Evolutionary conservation across 2,888 invertebrate species (phyloP), one percentile per base, ranked within the genome.

Genomic region (Chymomyza fuscimana): DNA sequence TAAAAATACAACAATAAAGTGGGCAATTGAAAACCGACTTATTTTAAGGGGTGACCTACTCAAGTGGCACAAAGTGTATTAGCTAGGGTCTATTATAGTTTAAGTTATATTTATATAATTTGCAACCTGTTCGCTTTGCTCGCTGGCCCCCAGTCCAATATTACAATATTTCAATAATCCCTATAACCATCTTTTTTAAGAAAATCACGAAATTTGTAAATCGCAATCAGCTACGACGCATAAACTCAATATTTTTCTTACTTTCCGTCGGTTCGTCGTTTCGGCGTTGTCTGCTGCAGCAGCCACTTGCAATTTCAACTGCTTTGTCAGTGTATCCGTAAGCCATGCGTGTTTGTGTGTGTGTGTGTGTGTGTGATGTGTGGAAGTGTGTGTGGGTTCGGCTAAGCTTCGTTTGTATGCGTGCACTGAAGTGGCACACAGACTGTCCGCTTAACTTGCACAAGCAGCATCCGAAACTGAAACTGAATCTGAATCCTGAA

Each of bases 361-460:
- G 54, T 56, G 40, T 61, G 66, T 58, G 54, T 22, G 51, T 73
- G 58, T 73, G 69, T 60, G 69, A 22, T 67, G 74, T 56, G 66
- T 61, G 58, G 2, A 3, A 10, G 22, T 58, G 74, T 56, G 67
- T 81, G 82, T 22, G 77, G 59, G 51, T 86, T 51, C 12, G 63
- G n/a, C 29, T 19, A 19, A n/a, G 36, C 15, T 19, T 19, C n/a
- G 19, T 36, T 32, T 60, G 82, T 84, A 63, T 86, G 82, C 65
- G 86, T 80, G 79, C 86, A 72, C 79, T 82, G 61, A 87, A 87
- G 87, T 82, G 83, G 79, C 81, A 79, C 81, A 86, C 79, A 78
- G 72, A 69, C 74, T 79, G 78, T 74, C 80, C 80, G 77, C 61
- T 64, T 64, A 59, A 63, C 73, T 76, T 69, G 50, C 51, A 46